phyloP scores from a whole-genome alignment of 1,140 invertebrate species.

The Sarcophaga peregrina region DNA sequence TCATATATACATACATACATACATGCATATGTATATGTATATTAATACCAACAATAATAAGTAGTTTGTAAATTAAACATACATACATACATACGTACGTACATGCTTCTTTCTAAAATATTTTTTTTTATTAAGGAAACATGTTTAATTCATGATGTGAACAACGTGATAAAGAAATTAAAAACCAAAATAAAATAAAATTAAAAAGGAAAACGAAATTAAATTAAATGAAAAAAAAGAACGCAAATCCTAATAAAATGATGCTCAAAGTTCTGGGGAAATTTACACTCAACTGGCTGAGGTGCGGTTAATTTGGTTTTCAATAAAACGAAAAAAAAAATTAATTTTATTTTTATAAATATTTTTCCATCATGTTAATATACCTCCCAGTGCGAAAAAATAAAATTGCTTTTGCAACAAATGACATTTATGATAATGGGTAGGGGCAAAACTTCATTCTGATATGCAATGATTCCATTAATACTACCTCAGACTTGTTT shows the following conservation, averaged over 20 bases:
- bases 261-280: neutral
- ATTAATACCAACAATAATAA: too few species aligned
- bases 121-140: neutral
- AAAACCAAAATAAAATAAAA: neutral
- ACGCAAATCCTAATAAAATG: neutral
- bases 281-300: neutral
- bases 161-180: neutral
- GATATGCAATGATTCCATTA: neutral
- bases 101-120: neutral
- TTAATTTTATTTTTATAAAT: neutral
- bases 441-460: neutral
- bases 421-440: neutral
- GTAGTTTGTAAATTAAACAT: too few species aligned
- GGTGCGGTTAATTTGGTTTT: neutral
- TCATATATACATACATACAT: too few species aligned
- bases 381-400: neutral
- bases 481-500: too few species aligned
- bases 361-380: neutral
- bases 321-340: neutral
- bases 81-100: too few species aligned
- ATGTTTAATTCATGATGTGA: constrained; percentile 25
- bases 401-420: neutral
- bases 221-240: neutral
- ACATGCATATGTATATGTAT: too few species aligned
- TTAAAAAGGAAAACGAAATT: neutral